phyloP scores from a whole-genome alignment of 2,113 vertebrate genomes.

The Pangasianodon gigas region DNA sequence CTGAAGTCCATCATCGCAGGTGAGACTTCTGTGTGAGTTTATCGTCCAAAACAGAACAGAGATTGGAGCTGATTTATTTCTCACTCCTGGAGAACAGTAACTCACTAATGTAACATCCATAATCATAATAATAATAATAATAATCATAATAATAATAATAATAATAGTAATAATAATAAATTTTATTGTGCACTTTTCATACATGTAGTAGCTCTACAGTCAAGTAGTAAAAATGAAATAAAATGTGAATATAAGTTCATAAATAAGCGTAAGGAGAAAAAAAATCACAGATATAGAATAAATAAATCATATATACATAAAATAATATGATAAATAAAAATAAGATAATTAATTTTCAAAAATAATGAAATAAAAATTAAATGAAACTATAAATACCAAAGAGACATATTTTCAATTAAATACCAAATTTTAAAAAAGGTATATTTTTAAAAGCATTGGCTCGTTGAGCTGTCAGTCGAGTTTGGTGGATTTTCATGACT shows the following conservation, averaged over 20 bases:
- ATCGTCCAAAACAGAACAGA: not conserved
- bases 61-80: not conserved
- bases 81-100: not conserved
- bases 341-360: no score
- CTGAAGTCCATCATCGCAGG: constrained; percentile 60
- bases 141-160: no score
- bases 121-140: no score
- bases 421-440: no score
- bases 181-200: not conserved
- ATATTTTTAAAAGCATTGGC: no score
- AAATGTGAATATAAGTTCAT: no score
- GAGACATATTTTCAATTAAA: not conserved
- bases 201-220: not conserved
- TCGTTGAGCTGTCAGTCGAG: no score
- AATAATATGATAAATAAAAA: not conserved
- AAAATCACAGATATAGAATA: not conserved
- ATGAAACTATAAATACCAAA: not conserved
- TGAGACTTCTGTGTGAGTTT: constrained; percentile 46
- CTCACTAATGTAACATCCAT: not conserved
- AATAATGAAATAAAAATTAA: no score
- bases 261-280: not conserved
- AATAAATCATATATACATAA: no score
- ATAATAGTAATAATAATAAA: no score
- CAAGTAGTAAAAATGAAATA: no score
- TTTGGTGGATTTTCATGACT: no score